phyloP scores from a whole-genome alignment of 2,113 vertebrate genomes.

The Phyllopteryx taeniolatus region DNA sequence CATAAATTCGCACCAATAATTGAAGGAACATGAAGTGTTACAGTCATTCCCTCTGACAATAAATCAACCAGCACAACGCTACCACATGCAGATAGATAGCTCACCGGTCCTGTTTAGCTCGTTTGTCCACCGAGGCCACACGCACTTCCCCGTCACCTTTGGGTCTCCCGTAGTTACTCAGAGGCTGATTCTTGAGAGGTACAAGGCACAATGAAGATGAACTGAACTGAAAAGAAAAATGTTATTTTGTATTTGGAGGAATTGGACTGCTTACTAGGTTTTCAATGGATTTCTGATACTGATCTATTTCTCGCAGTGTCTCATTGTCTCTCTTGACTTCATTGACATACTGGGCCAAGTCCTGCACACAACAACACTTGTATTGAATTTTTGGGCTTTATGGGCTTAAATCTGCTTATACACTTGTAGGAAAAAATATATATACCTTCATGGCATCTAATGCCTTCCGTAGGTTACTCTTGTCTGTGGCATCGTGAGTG shows the following conservation, averaged over 20 bases:
- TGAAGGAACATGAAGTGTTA: neutral
- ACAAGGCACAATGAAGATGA: neutral
- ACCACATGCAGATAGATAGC: slow-evolving; percentile 33
- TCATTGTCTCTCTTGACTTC: slow-evolving; percentile 99
- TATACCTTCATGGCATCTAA: slow-evolving; percentile 96
- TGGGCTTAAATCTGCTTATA: no score
- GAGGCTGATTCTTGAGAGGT: slow-evolving; percentile 82
- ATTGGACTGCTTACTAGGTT: slow-evolving; percentile 79
- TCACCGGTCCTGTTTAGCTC: slow-evolving; percentile 95
- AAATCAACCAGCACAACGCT: neutral
- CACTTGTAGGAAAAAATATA: neutral
- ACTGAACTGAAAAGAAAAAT: neutral
- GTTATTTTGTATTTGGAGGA: neutral
- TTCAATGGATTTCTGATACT: slow-evolving; percentile 96
- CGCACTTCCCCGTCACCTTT: slow-evolving; percentile 94
- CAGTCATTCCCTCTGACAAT: neutral
- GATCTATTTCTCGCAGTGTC: slow-evolving; percentile 90
- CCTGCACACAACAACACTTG: slow-evolving; percentile 69
- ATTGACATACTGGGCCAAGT: slow-evolving; percentile 97
- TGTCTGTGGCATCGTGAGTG: slow-evolving; percentile 82
- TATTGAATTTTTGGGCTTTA: neutral
- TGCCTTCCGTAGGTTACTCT: slow-evolving; percentile 85
- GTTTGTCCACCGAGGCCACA: slow-evolving; percentile 89
- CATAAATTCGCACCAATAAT: neutral
- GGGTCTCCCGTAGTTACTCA: slow-evolving; percentile 87